Evolutionary conservation across 2,113 vertebrate species (phyloP).

Genomic region (Smithornis capensis): DNA sequence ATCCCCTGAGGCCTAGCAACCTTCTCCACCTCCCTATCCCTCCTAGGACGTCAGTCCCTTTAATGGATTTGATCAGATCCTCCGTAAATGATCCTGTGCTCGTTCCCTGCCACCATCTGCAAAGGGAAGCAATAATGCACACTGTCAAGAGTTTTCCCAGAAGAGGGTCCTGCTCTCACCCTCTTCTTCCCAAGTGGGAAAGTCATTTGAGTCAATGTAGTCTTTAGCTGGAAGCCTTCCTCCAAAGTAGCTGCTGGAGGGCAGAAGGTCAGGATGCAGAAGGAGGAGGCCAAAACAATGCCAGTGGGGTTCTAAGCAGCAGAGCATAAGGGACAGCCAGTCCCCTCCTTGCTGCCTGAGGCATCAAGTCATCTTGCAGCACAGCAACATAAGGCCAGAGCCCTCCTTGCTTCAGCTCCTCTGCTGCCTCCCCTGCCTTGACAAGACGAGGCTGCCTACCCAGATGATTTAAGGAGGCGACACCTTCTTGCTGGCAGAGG

Average conservation of each 20-base stretch:
- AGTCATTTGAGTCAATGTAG: background rate
- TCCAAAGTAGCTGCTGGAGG: background rate
- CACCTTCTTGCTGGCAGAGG: background rate
- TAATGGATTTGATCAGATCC: background rate
- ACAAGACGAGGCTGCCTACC: rapidly evolving
- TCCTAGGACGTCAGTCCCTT: background rate
- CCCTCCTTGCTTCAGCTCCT: background rate
- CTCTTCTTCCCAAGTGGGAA: background rate
- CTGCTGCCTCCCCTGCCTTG: background rate
- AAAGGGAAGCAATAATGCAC: background rate
- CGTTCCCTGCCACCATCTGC: background rate
- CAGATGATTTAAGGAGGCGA: background rate
- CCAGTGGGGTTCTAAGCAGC: background rate
- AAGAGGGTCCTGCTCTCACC: background rate
- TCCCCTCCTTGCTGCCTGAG: background rate
- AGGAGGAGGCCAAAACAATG: background rate
- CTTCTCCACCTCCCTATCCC: background rate
- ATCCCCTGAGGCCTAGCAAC: background rate
- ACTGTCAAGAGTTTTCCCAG: background rate
- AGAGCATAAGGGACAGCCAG: rapidly evolving
- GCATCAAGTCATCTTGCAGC: background rate
- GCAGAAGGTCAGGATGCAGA: background rate
- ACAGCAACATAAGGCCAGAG: rapidly evolving
- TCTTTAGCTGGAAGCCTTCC: background rate
- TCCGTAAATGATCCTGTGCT: background rate